phyloP scores from a whole-genome alignment of 2,888 invertebrate genomes.

The Pegoplata infirma region DNA sequence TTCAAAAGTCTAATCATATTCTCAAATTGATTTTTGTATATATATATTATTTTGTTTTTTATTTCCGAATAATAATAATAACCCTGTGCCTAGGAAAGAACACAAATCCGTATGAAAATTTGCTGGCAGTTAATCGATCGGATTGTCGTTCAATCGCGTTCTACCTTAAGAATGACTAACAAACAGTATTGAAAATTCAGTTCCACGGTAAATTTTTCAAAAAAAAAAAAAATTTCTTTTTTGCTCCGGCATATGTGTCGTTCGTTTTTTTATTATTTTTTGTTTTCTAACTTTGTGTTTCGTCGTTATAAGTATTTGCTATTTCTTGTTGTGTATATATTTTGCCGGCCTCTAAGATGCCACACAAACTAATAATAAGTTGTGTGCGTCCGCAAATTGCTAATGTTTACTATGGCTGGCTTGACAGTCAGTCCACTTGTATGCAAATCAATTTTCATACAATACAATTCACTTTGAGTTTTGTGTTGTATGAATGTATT shows the following conservation, averaged over 20 bases:
- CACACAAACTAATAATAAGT: conserved; percentile 20
- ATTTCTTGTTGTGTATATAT: neutral
- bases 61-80: too few species aligned
- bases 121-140: conserved; percentile 28
- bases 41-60: neutral
- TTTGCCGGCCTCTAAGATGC: conserved; percentile 41
- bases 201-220: conserved; percentile 44
- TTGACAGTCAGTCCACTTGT: too few species aligned
- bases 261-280: too few species aligned
- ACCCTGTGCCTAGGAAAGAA: conserved; percentile 15
- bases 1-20: neutral
- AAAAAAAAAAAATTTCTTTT: conserved; percentile 16
- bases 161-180: conserved; percentile 59
- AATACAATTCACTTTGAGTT: conserved; percentile 4
- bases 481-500: neutral
- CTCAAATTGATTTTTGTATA: neutral
- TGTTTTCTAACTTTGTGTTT: conserved; percentile 27
- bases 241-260: conserved; percentile 44
- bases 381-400: conserved; percentile 48
- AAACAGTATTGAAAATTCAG: conserved; percentile 40
- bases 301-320: conserved; percentile 11
- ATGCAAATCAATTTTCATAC: conserved; percentile 52
- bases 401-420: conserved; percentile 28
- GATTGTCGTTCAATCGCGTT: conserved; percentile 55
- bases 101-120: conserved; percentile 25